These are phyloP conservation scores for Thomomys bottae DNA, from an alignment of 2,113 vertebrate genomes.

Conservation along the genomic window DNA sequence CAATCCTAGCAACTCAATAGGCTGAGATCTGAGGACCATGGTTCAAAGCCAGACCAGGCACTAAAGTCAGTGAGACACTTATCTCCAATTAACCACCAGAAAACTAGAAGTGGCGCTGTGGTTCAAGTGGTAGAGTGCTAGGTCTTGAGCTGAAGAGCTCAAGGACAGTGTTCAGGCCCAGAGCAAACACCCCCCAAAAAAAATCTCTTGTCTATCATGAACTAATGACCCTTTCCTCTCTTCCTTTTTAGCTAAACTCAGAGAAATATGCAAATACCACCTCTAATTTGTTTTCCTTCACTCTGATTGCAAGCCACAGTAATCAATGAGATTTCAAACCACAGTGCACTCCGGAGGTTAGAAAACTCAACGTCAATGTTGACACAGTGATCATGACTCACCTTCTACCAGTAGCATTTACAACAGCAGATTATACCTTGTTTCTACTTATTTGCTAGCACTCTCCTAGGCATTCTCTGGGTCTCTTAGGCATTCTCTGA, in stretches of 20 bases:
- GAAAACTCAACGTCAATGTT: not conserved
- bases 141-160: too few species aligned
- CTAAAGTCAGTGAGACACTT: too few species aligned
- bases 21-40: too few species aligned
- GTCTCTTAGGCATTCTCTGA: not conserved
- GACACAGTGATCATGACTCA: not conserved
- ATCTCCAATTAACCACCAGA: too few species aligned
- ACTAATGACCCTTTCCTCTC: not conserved
- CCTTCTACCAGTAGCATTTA: not conserved
- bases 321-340: not conserved
- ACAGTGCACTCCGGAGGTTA: not conserved
- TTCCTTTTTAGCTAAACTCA: not conserved
- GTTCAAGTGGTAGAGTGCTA: too few species aligned
- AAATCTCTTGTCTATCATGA: not conserved
- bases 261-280: not conserved
- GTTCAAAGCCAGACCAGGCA: too few species aligned
- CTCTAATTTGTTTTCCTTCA: not conserved
- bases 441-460: not conserved
- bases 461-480: not conserved
- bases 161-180: too few species aligned
- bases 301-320: not conserved
- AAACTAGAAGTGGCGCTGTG: too few species aligned
- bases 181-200: too few species aligned
- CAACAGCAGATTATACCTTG: not conserved
- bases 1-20: too few species aligned